Percentiles rank a stretch among this genome's conserved stretches.
Conservation (phyloP, 2,797 vertebrate species). For the Tachyglossus aculeatus region DNA sequence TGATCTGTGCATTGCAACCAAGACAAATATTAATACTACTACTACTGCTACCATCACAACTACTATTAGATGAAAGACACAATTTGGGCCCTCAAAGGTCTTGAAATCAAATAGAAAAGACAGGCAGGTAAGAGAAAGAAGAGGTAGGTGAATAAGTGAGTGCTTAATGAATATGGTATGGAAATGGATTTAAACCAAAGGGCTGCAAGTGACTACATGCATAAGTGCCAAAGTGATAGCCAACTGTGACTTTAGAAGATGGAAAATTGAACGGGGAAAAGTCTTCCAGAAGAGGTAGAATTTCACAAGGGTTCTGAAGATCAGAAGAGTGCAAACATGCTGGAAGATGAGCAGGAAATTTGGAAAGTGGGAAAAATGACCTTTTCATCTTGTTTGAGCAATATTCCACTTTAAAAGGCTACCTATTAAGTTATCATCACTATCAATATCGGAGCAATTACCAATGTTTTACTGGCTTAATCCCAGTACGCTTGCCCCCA, state of each 20-base stretch:
- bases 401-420: neutral
- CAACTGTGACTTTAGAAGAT: too few species aligned
- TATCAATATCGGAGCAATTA: neutral
- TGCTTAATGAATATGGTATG: too few species aligned
- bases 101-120: neutral
- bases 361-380: neutral
- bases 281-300: too few species aligned
- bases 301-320: too few species aligned
- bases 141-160: too few species aligned
- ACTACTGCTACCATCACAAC: neutral
- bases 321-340: too few species aligned
- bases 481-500: neutral
- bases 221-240: too few species aligned
- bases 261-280: too few species aligned
- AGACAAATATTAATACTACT: neutral
- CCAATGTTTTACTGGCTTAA: too few species aligned
- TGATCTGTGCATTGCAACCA: accelerated
- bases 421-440: neutral
- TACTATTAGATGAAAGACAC: neutral
- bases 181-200: too few species aligned
- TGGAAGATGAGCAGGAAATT: neutral
- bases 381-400: neutral
- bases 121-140: too few species aligned
- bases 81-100: neutral
- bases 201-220: too few species aligned